Base-by-base conservation (phyloP, 2,888 invertebrate species). In the Caenorhabditis panamensis region DNA sequence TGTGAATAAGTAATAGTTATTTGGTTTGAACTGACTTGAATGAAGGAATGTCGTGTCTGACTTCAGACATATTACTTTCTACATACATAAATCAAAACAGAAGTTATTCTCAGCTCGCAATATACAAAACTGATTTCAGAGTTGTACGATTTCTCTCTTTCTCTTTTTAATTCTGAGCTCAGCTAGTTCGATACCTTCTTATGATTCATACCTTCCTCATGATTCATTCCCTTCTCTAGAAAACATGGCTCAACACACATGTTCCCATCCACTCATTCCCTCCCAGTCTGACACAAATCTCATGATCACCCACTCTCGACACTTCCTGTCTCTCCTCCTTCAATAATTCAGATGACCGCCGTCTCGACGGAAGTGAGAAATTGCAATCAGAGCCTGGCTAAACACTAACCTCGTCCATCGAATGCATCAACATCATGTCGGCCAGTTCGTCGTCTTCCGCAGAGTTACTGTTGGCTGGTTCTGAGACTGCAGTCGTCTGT, bases 361-460 rank as follows among this genome's bases (percentile, higher is more conserved):
- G 28, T 54, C 28, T 54, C 24, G 13, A 53, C 56, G 31, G 63
- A 58, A 41, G 24, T 37, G 53, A 8, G 37, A 20, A 36, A 56
- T 26, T 18, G 11, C n/a, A 44, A 41, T 41, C 8, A 41, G 41
- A 13, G 41, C 9, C 13, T 13, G 6, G 5, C 56, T 11, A 59
- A 24, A n/a, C 8, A 54, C 73, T 26, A 20, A 80, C 80, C 66
- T 80, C 80, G n/a, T 80, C 80, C 0, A 54, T 26, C 8, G 69
- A 67, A 56, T 76, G 64, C 16, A 58, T 44, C 75, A 80, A 75
- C 66, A 71, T 71, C 59, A 80, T 80, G 53, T 75, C 79, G 18
- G 80, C 80, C 18, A 76, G 44, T 26, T 80, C 75, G 51, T 80
- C 80, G 79, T 79, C 75, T 16, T 80, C 71, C 24, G 53, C 79